phyloP scores from a whole-genome alignment of 2,888 invertebrate species.

The Chymomyza caudatula region DNA sequence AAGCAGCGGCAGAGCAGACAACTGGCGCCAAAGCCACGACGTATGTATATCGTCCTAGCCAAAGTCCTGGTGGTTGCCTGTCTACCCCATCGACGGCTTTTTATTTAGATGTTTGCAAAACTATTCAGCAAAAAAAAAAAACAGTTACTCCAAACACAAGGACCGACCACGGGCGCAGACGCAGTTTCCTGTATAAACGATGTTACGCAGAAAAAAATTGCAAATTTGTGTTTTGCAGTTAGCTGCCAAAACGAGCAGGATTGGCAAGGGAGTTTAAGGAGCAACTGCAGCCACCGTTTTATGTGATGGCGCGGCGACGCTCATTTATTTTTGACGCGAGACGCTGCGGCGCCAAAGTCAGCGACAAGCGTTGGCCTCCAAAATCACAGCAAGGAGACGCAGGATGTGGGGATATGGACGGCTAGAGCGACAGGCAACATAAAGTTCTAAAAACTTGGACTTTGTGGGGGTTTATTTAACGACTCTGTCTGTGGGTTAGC shows the following conservation, averaged over 20 bases:
- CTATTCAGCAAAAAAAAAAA: constrained; percentile 46
- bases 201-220: constrained; percentile 59
- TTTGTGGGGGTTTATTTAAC: constrained; percentile 43
- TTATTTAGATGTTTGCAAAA: constrained; percentile 62
- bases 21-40: constrained; percentile 66
- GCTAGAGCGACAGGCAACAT: constrained; percentile 40
- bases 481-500: constrained; percentile 21
- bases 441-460: constrained; percentile 52
- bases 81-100: constrained; percentile 43
- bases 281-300: constrained; percentile 17
- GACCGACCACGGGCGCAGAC: constrained; percentile 33
- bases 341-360: constrained; percentile 60
- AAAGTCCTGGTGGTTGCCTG: constrained; percentile 1
- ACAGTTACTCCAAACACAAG: constrained; percentile 24
- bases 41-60: constrained; percentile 28
- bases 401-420: not conserved
- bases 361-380: constrained; percentile 36
- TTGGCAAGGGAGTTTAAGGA: not conserved
- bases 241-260: constrained; percentile 27
- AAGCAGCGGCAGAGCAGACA: constrained; percentile 25
- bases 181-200: constrained; percentile 57
- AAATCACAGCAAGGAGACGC: constrained; percentile 11
- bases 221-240: constrained; percentile 64
- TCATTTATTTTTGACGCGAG: constrained; percentile 66
- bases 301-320: constrained; percentile 21